These are phyloP conservation scores for Anorthoa munda DNA, from an alignment of 2,888 invertebrate species.

Conservation along the genomic window DNA sequence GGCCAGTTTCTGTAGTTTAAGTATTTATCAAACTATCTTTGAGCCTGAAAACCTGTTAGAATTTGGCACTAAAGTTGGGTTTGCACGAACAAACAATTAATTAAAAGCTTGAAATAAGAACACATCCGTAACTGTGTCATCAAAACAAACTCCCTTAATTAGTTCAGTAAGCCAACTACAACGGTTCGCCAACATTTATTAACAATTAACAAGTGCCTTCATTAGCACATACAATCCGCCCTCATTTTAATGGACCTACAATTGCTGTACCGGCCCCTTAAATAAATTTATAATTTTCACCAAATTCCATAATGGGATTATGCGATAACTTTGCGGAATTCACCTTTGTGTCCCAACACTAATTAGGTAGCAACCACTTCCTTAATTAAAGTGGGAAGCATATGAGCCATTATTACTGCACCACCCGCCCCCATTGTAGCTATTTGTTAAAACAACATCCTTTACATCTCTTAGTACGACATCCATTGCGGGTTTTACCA, in stretches of 20 bases:
- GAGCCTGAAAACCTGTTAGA: too few relatives aligned
- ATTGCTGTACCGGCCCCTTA: constrained; percentile 38
- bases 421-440: constrained; percentile 10
- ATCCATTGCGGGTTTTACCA: constrained; percentile 32
- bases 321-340: constrained; percentile 55
- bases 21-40: too few relatives aligned
- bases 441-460: constrained; percentile 8
- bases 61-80: too few relatives aligned
- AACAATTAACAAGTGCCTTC: constrained; percentile 35
- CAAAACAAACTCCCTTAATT: constrained; percentile 26
- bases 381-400: constrained; percentile 63
- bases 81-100: too few relatives aligned
- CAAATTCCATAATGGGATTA: constrained; percentile 58
- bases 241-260: constrained; percentile 55
- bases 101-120: not conserved
- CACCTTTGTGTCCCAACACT: constrained; percentile 58
- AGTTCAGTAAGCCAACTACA: constrained; percentile 21
- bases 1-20: too few relatives aligned
- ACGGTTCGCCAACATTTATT: constrained; percentile 36
- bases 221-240: constrained; percentile 29
- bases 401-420: constrained; percentile 58
- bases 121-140: not conserved
- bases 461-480: constrained; percentile 1
- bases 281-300: constrained; percentile 50
- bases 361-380: constrained; percentile 62